phyloP scores from a whole-genome alignment of 2,888 invertebrate genomes.

The Luffia ferchaultella region DNA sequence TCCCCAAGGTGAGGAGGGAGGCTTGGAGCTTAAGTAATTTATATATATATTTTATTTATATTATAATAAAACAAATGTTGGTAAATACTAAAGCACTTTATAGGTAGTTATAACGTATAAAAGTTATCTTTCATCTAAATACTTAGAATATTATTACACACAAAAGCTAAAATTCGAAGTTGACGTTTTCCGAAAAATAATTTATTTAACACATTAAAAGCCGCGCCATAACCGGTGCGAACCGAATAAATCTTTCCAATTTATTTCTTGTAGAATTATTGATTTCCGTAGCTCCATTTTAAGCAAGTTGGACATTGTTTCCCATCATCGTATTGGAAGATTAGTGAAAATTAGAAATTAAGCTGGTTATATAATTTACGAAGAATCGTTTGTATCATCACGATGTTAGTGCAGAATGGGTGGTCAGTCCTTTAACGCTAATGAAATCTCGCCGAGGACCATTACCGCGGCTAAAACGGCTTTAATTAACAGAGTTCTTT shows the following conservation, averaged over 20 bases:
- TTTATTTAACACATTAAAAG: too few species aligned
- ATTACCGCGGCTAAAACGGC: slow-evolving; percentile 29
- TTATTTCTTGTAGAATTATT: not conserved
- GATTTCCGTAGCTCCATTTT: not conserved
- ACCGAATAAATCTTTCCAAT: not conserved
- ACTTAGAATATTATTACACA: too few species aligned
- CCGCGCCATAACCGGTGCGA: not conserved
- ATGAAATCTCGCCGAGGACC: slow-evolving; percentile 24
- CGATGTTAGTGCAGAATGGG: slow-evolving; percentile 5
- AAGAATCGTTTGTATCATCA: not conserved
- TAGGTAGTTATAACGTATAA: too few species aligned
- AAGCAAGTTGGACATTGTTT: not conserved
- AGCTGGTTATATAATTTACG: not conserved
- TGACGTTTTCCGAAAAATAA: too few species aligned
- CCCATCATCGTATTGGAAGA: not conserved
- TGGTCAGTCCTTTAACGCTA: slow-evolving; percentile 11
- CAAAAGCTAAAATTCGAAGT: too few species aligned
- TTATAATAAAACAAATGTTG: too few species aligned
- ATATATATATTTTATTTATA: too few species aligned
- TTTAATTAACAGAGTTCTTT: slow-evolving; percentile 32
- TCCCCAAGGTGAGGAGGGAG: too few species aligned
- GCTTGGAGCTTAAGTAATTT: too few species aligned
- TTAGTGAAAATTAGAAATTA: not conserved
- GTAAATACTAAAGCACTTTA: too few species aligned
- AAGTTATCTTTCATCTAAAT: too few species aligned